phyloP scores from a whole-genome alignment of 2,113 vertebrate genomes.

The Istiophorus platypterus region DNA sequence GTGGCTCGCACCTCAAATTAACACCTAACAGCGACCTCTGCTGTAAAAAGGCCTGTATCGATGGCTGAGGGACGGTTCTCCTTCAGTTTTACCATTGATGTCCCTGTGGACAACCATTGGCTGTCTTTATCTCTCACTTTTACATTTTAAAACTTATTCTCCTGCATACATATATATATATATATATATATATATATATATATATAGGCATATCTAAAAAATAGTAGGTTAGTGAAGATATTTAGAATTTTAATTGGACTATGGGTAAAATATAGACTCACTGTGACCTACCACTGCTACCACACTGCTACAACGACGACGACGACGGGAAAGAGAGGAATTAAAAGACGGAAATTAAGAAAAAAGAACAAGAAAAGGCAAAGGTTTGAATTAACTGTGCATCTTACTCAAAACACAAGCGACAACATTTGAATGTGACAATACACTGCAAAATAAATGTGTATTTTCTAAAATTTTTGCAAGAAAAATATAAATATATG shows the following conservation, averaged over 20 bases:
- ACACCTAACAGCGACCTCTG: constrained; percentile 67
- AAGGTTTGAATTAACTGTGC: neutral
- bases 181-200: too few relatives aligned
- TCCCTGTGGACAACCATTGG: neutral
- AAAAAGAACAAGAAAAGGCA: neutral
- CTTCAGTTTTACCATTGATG: neutral
- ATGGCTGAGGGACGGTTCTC: neutral
- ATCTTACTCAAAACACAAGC: neutral
- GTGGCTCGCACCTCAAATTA: neutral
- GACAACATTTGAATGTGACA: neutral
- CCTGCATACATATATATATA: too few relatives aligned
- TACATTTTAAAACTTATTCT: neutral
- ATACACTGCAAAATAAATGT: neutral
- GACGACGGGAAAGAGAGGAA: neutral
- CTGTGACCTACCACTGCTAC: neutral
- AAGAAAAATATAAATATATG: too few relatives aligned
- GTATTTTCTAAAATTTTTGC: neutral
- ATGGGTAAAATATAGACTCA: neutral
- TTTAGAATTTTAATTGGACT: neutral
- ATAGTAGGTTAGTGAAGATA: too few relatives aligned
- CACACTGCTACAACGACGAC: neutral
- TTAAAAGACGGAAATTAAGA: neutral
- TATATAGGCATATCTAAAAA: too few relatives aligned
- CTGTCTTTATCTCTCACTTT: neutral
- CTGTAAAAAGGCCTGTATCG: constrained; percentile 31